Evolutionary conservation across 2,888 invertebrate genomes (phyloP).

Genomic region (Trachelus stipa): DNA sequence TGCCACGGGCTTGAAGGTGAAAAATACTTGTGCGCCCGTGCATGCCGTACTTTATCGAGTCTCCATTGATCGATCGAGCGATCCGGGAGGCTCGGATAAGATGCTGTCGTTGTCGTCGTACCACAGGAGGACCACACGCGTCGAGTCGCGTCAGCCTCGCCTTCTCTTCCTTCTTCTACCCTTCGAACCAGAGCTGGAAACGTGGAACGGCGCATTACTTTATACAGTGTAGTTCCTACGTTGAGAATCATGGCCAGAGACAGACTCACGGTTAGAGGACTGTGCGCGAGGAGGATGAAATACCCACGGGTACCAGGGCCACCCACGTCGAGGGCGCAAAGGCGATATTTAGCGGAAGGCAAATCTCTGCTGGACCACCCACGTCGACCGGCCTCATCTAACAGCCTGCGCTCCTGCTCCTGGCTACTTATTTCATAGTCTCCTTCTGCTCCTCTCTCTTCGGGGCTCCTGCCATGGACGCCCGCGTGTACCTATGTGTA

Average conservation of each 20-base stretch:
- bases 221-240: conserved; percentile 21
- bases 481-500: neutral
- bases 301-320: conserved; percentile 45
- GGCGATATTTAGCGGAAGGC: conserved; percentile 66
- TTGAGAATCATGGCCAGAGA: conserved; percentile 18
- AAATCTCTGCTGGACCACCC: conserved; percentile 64
- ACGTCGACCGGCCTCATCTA: conserved; percentile 50
- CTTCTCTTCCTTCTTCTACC: conserved; percentile 15
- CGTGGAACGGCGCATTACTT: conserved; percentile 15
- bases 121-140: conserved; percentile 55
- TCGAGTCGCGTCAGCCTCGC: conserved; percentile 38
- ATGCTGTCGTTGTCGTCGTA: conserved; percentile 41
- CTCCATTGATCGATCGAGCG: conserved; percentile 56
- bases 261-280: neutral
- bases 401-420: conserved; percentile 22
- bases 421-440: conserved; percentile 56
- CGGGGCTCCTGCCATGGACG: neutral
- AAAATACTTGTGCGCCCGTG: conserved; percentile 50
- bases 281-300: conserved; percentile 31
- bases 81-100: conserved; percentile 48
- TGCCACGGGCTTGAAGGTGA: conserved; percentile 33
- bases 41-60: conserved; percentile 32
- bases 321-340: conserved; percentile 64
- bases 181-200: conserved; percentile 6
- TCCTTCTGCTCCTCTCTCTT: conserved; percentile 11